A percentile compares a stretch with the other conserved stretches of the same genome.
Conservation (phyloP, 2,113 vertebrate species). For the Grantiella picta region DNA sequence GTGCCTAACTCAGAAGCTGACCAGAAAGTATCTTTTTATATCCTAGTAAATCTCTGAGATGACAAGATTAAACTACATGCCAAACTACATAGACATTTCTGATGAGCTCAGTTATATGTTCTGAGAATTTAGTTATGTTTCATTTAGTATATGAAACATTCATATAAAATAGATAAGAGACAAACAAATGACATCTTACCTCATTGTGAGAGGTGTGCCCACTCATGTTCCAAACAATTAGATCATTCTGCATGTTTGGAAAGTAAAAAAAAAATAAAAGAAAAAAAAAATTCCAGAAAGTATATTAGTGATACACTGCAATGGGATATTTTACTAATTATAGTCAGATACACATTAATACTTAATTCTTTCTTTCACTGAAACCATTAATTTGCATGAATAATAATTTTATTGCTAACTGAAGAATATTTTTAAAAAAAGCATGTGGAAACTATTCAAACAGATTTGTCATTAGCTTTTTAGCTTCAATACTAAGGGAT, state of each 20-base stretch:
- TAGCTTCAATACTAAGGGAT: background rate
- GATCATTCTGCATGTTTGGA: conserved; percentile 55
- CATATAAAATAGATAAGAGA: background rate
- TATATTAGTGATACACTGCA: background rate
- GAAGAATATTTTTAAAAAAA: background rate
- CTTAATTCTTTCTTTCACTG: background rate
- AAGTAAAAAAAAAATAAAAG: background rate
- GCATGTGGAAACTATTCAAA: background rate
- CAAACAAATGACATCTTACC: conserved; percentile 48
- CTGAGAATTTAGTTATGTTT: background rate
- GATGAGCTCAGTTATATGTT: background rate
- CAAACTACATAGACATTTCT: background rate
- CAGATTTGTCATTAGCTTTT: background rate
- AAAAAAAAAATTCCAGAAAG: background rate
- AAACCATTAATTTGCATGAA: background rate
- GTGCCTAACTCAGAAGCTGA: background rate
- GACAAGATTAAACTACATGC: background rate
- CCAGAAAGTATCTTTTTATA: background rate
- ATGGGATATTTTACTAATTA: background rate
- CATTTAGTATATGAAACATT: background rate
- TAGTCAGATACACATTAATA: background rate
- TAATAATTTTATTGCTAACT: background rate
- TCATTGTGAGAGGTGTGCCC: conserved; percentile 65
- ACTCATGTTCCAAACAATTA: conserved; percentile 60
- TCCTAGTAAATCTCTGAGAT: background rate